Evolutionary conservation across 2,113 vertebrate genomes (phyloP).

Genomic region (Onychorhynchus coronatus): DNA sequence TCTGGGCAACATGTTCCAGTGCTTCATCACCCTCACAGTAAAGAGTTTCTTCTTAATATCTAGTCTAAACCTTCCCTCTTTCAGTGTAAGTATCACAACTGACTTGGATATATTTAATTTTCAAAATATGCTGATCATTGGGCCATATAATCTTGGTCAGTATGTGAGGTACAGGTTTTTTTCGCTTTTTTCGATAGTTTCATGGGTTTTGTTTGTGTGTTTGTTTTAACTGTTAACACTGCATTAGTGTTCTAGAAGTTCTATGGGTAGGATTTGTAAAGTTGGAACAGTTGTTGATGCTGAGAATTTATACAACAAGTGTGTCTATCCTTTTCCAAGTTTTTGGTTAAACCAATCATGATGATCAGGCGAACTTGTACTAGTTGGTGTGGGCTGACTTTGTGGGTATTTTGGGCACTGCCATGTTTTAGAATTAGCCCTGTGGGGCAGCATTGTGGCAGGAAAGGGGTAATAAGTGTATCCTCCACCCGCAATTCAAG

Average conservation of each 20-base stretch:
- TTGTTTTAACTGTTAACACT: background rate
- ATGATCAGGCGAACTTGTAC: background rate
- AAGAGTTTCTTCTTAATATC: background rate
- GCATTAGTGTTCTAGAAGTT: background rate
- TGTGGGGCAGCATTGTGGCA: background rate
- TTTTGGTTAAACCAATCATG: background rate
- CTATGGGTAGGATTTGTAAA: background rate
- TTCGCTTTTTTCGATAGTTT: background rate
- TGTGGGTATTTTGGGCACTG: background rate
- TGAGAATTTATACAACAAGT: background rate
- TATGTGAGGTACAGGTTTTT: rapidly evolving
- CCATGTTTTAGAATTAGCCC: background rate
- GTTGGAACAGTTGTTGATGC: background rate
- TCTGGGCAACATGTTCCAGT: background rate
- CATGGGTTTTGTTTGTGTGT: background rate
- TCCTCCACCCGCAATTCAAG: background rate
- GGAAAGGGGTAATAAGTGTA: background rate
- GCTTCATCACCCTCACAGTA: too few species aligned
- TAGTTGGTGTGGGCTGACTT: background rate
- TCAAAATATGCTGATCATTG: background rate
- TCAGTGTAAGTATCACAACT: background rate
- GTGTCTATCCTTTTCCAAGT: background rate
- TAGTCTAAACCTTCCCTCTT: background rate
- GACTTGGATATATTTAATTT: background rate
- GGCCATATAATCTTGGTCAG: background rate